Evolutionary conservation across 2,888 invertebrate species (phyloP), one percentile per base, ranked within the genome.

Genomic region (Eupithecia exiguata): DNA sequence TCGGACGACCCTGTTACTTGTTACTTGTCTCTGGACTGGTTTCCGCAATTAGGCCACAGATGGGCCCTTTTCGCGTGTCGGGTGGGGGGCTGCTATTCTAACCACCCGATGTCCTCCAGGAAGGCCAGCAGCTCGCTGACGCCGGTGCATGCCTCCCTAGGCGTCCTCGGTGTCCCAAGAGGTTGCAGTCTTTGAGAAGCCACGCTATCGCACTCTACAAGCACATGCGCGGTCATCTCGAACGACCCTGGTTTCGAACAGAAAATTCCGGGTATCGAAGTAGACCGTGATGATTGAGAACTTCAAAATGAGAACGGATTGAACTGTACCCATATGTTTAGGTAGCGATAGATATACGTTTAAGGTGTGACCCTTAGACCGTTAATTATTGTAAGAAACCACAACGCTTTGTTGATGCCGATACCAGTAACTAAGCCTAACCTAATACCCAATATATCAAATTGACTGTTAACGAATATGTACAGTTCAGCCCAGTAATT

Each of bases 401-500:
- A n/a, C 10, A 53, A 21, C 2, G 4, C 21, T 53, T 53, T 53
- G 21, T 53, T 10, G 10, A 9, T n/a, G 49, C 10, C n/a, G 7
- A 21, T 53, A n/a, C 1, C 3, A 21, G n/a, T 49, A 49, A 49
- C 49, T n/a, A 53, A 53, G 21, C 25, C 5, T 14, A 25, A 58
- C 5, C 21, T 1, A 25, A 58, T 25, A 58, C 1, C 5, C 12
- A 25, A 58, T 62, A 18, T 18, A 18, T 2, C 40, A 36, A 69
- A 69, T 25, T 46, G 53, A 66, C 61, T 72, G 74, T 25, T 36
- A 72, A 40, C 30, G 66, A 49, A 74, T 61, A n/a, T 53, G 21
- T 25, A 58, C 21, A 25, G 12, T 21, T 58, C 68, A 66, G 21
- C 36, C 58, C 63, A 38, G 62, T 62, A 35, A 35, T 62, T 62